A percentile compares a stretch with the other conserved stretches of the same genome.
Evolutionary conservation across 92 coral and sea anemone genomes (phyloP).

Genomic region (Anthopleura xanthogrammica): DNA sequence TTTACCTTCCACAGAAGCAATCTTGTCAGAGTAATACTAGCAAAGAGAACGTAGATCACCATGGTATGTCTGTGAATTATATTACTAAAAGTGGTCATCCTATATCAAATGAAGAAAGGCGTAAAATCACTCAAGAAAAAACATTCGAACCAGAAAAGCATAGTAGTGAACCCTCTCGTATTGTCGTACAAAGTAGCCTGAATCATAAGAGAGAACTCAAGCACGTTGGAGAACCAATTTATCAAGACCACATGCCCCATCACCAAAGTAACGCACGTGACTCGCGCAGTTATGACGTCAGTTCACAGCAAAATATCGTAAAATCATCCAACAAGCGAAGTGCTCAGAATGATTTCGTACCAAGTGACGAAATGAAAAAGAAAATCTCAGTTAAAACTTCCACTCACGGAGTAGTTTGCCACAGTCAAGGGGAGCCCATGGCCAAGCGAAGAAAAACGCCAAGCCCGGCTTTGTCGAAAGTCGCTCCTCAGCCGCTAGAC

Average conservation of each 20-base stretch:
- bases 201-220: neutral
- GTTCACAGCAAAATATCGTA: neutral
- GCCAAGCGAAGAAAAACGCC: constrained; percentile 25
- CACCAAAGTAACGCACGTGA: constrained; percentile 10
- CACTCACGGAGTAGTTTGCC: neutral
- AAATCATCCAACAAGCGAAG: constrained; percentile 2
- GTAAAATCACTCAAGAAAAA: neutral
- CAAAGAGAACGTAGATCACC: neutral
- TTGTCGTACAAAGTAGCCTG: neutral
- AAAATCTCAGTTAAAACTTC: neutral
- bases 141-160: neutral
- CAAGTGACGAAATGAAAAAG: constrained; percentile 1
- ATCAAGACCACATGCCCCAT: neutral
- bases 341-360: neutral
- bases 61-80: neutral
- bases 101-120: neutral
- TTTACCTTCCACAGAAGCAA: neutral
- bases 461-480: constrained; percentile 3
- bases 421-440: constrained; percentile 1
- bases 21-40: neutral
- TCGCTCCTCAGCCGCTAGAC: neutral
- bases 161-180: neutral
- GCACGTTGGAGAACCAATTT: neutral
- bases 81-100: neutral
- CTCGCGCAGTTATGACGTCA: constrained; percentile 12